Evolutionary conservation across 2,113 vertebrate genomes (phyloP).

Genomic region (Marmota monax): DNA sequence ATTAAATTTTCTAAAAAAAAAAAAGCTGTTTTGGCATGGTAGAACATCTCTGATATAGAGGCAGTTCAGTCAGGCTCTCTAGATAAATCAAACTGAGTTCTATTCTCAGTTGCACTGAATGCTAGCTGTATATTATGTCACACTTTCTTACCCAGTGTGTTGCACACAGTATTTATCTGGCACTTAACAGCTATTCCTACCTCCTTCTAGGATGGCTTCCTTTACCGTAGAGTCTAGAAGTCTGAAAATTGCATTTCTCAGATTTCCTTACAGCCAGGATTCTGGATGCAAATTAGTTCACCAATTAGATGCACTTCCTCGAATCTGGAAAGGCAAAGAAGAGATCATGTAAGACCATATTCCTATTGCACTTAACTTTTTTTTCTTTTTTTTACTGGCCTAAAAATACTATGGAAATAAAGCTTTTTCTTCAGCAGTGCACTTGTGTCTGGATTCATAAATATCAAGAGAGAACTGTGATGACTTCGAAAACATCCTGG

Average conservation of each 20-base stretch:
- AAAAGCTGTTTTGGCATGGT: not conserved
- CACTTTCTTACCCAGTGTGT: not conserved
- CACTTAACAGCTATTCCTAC: not conserved
- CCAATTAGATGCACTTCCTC: not conserved
- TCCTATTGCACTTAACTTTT: not conserved
- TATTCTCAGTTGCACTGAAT: not conserved
- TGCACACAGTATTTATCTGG: not conserved
- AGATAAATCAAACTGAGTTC: not conserved
- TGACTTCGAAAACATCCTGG: not conserved
- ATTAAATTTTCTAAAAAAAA: not conserved
- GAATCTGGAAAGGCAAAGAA: not conserved
- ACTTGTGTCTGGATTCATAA: not conserved
- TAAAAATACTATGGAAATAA: not conserved
- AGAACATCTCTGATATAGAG: not conserved
- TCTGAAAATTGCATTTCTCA: not conserved
- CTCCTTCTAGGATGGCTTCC: not conserved
- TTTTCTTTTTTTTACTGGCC: not conserved
- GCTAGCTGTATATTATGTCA: not conserved
- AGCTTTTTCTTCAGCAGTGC: not conserved
- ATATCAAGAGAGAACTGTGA: not conserved
- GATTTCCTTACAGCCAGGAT: not conserved
- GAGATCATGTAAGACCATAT: not conserved
- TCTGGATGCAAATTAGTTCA: not conserved
- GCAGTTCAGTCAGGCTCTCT: not conserved
- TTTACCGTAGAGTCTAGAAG: not conserved